phyloP scores from a whole-genome alignment of 2,888 invertebrate genomes.

The Volucella zonaria region DNA sequence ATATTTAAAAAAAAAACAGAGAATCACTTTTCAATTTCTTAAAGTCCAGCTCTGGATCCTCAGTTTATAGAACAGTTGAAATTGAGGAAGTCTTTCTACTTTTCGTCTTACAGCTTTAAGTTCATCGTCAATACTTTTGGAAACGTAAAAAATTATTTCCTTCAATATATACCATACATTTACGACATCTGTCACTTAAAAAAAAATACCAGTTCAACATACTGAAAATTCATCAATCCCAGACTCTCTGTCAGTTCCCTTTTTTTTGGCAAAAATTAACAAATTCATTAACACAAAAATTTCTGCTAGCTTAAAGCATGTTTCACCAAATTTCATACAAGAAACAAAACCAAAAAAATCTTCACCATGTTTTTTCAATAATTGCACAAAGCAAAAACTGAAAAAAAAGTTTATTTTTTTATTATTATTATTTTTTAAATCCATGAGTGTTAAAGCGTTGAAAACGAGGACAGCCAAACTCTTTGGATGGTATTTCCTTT shows the following conservation, averaged over 20 bases:
- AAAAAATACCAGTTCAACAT: no score
- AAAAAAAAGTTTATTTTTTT: conserved; percentile 10
- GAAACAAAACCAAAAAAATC: background rate
- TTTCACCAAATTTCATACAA: conserved; percentile 16
- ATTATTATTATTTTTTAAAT: background rate
- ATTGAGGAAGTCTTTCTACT: no score
- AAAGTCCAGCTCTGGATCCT: no score
- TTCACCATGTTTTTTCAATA: conserved; percentile 11
- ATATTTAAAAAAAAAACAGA: no score
- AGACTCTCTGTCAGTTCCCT: background rate
- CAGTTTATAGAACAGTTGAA: no score
- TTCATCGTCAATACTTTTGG: no score
- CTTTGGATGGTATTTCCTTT: conserved; percentile 53
- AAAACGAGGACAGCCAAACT: conserved; percentile 50
- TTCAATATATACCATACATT: no score
- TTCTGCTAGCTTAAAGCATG: conserved; percentile 18
- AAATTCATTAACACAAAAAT: conserved; percentile 30
- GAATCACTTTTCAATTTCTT: no score
- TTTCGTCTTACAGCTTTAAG: no score
- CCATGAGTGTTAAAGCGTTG: conserved; percentile 37
- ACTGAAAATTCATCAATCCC: no score
- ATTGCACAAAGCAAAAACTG: background rate
- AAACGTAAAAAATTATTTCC: no score
- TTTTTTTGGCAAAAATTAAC: conserved; percentile 8
- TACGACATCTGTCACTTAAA: no score